These are phyloP conservation scores for Drosophila incognita DNA, from an alignment of 2,888 invertebrate species.

Conservation along the genomic window DNA sequence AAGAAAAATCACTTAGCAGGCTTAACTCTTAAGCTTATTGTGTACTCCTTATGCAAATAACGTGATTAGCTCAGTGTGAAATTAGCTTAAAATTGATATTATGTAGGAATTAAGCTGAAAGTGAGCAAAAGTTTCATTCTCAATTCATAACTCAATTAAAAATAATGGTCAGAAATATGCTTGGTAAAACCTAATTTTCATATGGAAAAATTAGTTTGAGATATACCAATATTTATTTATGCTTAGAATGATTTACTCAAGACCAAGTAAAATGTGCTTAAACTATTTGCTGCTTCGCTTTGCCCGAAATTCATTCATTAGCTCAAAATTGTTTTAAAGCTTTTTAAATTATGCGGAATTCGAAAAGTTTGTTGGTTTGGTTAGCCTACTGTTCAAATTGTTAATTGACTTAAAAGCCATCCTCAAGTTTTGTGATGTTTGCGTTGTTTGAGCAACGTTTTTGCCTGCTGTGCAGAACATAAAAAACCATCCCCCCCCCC, in stretches of 20 bases:
- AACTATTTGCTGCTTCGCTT: slow-evolving; percentile 44
- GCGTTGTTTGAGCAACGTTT: slow-evolving; percentile 51
- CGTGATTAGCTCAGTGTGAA: slow-evolving; percentile 9
- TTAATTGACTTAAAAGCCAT: slow-evolving; percentile 10
- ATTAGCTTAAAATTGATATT: not conserved
- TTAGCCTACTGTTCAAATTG: slow-evolving; percentile 40
- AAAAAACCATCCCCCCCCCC: not conserved
- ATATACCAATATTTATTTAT: not conserved
- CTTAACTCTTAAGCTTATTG: slow-evolving; percentile 36
- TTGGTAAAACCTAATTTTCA: not conserved
- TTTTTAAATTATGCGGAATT: slow-evolving; percentile 39
- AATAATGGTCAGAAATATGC: not conserved
- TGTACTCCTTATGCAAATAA: slow-evolving; percentile 48
- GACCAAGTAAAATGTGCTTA: slow-evolving; percentile 1
- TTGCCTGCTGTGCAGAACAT: slow-evolving; percentile 50
- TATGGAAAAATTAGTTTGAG: not conserved
- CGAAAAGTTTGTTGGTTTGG: slow-evolving; percentile 79
- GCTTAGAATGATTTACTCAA: not conserved
- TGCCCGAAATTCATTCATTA: slow-evolving; percentile 33
- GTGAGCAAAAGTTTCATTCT: not conserved
- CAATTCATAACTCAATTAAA: not conserved
- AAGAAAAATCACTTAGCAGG: slow-evolving; percentile 25
- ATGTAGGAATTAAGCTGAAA: slow-evolving; percentile 4
- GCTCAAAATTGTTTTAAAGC: slow-evolving; percentile 82
- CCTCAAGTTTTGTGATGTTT: slow-evolving; percentile 43